Conservation (phyloP, 2,888 invertebrate species). For the Lapara coniferarum region DNA sequence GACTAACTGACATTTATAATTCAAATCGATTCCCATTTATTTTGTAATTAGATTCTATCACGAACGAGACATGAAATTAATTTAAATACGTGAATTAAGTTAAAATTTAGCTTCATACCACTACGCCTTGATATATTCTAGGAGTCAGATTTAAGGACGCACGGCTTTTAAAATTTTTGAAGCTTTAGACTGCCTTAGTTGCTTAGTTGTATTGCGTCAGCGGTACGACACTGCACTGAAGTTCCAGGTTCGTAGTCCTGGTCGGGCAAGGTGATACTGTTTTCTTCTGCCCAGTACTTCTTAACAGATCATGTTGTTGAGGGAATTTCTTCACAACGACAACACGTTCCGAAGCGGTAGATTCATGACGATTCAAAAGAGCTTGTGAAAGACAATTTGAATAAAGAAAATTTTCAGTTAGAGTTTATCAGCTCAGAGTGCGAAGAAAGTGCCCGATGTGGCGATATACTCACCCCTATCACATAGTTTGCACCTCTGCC, state of each 20-base stretch:
- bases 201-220: not conserved
- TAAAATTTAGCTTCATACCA: not conserved
- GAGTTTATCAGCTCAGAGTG: not conserved
- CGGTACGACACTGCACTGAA: not conserved
- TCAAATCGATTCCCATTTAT: conserved; percentile 2
- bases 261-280: not conserved
- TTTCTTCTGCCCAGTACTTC: not conserved
- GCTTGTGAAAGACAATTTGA: no score
- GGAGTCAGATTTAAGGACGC: not conserved
- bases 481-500: no score
- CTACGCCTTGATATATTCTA: not conserved
- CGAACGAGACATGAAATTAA: not conserved
- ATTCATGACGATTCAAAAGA: no score
- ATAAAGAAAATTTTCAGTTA: no score
- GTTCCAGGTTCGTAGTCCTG: not conserved
- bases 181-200: no score
- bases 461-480: no score
- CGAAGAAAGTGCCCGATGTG: not conserved
- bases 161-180: not conserved
- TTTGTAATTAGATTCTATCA: not conserved
- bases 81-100: not conserved
- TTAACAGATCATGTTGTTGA: no score
- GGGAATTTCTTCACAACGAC: no score
- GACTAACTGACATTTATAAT: not conserved
- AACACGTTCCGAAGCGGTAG: no score